Conservation (phyloP, 2,888 invertebrate genomes). For the Lathronympha strigana region DNA sequence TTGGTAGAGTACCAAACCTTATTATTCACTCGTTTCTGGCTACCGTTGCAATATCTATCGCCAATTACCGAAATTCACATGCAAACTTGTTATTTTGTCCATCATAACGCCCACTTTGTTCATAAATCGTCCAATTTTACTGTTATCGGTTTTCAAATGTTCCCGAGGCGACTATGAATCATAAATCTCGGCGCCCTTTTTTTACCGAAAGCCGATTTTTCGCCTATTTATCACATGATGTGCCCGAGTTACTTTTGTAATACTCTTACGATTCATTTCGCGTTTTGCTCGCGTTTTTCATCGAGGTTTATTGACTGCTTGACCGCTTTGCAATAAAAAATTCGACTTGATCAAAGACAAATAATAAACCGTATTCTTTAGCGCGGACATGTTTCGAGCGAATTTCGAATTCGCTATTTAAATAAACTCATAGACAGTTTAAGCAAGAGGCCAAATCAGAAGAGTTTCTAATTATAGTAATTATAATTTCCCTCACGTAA, state of each 20-base stretch:
- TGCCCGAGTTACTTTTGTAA: conserved; percentile 38
- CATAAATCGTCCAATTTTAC: conserved; percentile 57
- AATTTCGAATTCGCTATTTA: too few species aligned
- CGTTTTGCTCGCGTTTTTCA: conserved; percentile 7
- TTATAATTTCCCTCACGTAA: too few species aligned
- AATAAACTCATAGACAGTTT: too few species aligned
- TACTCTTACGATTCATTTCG: conserved; percentile 30
- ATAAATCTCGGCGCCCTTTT: conserved; percentile 50
- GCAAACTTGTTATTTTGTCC: conserved; percentile 50
- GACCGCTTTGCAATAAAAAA: not conserved
- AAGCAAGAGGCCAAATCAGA: too few species aligned
- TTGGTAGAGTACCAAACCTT: not conserved
- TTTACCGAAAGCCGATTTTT: conserved; percentile 45
- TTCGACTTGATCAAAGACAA: not conserved
- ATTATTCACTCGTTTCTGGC: not conserved
- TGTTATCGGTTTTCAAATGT: conserved; percentile 53
- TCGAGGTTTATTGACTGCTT: not conserved
- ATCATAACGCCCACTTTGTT: conserved; percentile 46
- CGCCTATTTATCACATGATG: conserved; percentile 40
- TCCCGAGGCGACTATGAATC: conserved; percentile 50
- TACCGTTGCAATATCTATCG: conserved; percentile 33
- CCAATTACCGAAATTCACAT: conserved; percentile 51
- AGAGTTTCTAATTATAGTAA: too few species aligned
- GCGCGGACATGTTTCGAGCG: too few species aligned
- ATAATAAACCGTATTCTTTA: too few species aligned